A percentile compares a stretch with the other conserved stretches of the same genome.
Evolutionary conservation across 37 sponge, comb jelly and placozoan genomes (phyloP).

Genomic region (Agelas oroides): DNA sequence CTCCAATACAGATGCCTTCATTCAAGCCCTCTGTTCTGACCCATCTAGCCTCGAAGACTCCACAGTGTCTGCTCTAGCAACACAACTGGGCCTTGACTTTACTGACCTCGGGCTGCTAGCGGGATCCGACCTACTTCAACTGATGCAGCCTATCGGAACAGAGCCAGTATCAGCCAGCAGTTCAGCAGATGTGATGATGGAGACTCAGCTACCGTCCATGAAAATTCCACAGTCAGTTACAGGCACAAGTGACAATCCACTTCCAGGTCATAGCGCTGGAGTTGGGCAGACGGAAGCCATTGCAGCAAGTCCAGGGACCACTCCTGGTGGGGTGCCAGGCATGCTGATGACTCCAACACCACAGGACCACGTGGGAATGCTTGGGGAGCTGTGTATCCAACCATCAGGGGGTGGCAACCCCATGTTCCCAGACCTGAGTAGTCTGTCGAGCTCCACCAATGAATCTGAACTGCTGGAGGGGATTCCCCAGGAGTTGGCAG

Average conservation of each 20-base stretch:
- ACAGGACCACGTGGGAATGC: not conserved
- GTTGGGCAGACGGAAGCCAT: too few species aligned
- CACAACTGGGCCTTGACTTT: conserved; percentile 44
- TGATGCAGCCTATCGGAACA: conserved; percentile 46
- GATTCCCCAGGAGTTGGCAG: conserved; percentile 54
- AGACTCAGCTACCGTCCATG: too few species aligned
- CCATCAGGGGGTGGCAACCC: too few species aligned
- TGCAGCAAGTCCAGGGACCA: too few species aligned
- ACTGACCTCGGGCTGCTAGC: conserved; percentile 23
- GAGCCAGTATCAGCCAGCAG: too few species aligned
- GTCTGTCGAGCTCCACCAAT: not conserved
- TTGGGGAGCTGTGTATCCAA: too few species aligned
- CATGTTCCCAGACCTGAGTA: not conserved
- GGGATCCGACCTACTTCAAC: conserved; percentile 17
- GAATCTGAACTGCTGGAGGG: conserved; percentile 46
- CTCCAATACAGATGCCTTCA: conserved; percentile 2
- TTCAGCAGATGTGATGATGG: too few species aligned
- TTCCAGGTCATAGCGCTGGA: too few species aligned
- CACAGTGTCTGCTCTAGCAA: conserved; percentile 34
- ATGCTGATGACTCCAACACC: not conserved
- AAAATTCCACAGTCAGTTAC: too few species aligned
- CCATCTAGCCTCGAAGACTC: not conserved
- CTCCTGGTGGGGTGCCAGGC: too few species aligned
- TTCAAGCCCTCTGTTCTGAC: conserved; percentile 13
- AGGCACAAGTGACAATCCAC: too few species aligned